Evolutionary conservation across 2,888 invertebrate genomes (phyloP), one percentile per base, ranked within the genome.

Genomic region (Fabriciana adippe): DNA sequence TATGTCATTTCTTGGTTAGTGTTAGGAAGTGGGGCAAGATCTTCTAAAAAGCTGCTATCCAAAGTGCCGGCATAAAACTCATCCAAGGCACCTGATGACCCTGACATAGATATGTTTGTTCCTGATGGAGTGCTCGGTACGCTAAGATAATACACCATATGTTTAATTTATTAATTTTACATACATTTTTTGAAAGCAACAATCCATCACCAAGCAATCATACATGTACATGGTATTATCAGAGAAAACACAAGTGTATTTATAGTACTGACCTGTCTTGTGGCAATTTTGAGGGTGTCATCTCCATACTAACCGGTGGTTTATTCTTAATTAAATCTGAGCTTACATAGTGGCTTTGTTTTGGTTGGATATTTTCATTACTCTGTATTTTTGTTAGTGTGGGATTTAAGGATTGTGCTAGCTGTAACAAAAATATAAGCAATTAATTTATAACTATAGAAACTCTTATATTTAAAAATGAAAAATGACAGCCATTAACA

Each of bases 11-110:
- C 86, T 64, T 86, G 85, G 64, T 78, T 80, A 13, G 74, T 66
- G 63, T 78, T 78, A 15, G 84, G 73, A 55, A 87, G 68, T 3
- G 89, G 85, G 1, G 90, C 79, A 1, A 92, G 79, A 76, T 96
- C 96, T 72, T 97, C 97, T 53, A 97, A 88, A 80, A 97, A 96
- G 66, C 95, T 96, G 79, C 94, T 94, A 78, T 96, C 96, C 50
- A 96, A 83, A 55, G 95, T 94, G n/a, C 96, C 96, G 15, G 95
- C 95, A 73, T 91, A 93, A 77, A 93, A 93, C 76, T 93, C 92
- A n/a, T 93, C 93, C 31, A 93, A 75, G 1, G 79, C 94, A 89
- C 88, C 97, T 94, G 70, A 96, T 93, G 81, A 96, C 89, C 92
- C 96, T 0, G 75, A 73, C 41, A 70, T 64, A 0, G 88, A 81